phyloP scores from a whole-genome alignment of 1,140 invertebrate genomes.

The Halictus rubicundus region DNA sequence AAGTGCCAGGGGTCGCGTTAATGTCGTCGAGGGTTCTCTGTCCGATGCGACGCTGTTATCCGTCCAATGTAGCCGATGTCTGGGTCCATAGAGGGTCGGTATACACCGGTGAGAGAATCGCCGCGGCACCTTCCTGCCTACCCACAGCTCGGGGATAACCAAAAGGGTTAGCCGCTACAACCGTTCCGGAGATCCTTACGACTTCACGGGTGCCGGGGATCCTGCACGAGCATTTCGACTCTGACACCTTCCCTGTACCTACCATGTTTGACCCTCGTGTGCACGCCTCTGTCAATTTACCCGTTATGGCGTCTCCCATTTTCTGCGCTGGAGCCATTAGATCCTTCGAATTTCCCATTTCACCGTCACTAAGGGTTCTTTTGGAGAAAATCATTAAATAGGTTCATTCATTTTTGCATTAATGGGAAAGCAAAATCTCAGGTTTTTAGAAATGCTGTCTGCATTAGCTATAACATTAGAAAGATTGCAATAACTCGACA shows the following conservation, averaged over 20 bases:
- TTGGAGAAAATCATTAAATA: no score
- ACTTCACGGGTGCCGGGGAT: not conserved
- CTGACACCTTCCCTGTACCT: not conserved
- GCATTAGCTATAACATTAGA: no score
- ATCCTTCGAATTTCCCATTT: no score
- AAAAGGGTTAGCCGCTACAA: conserved; percentile 51
- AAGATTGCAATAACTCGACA: no score
- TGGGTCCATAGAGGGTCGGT: conserved; percentile 37
- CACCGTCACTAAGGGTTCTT: no score
- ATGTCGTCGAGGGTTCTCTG: conserved; percentile 57
- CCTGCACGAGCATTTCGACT: not conserved
- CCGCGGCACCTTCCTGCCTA: conserved; percentile 6
- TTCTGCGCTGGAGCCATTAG: no score
- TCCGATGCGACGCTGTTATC: conserved; percentile 45
- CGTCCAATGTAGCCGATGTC: conserved; percentile 46
- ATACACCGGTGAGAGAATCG: conserved; percentile 20
- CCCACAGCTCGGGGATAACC: conserved; percentile 31
- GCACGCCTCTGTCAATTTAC: no score
- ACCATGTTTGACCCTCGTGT: not conserved
- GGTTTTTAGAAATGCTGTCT: no score
- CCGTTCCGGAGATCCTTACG: conserved; percentile 33
- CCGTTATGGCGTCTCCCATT: no score
- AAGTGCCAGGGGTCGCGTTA: conserved; percentile 70
- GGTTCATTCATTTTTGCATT: no score
- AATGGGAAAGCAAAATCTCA: no score